A percentile compares a stretch with the other conserved stretches of the same genome.
Evolutionary conservation across 2,888 invertebrate species (phyloP).

Genomic region (Ochropacha duplaris): DNA sequence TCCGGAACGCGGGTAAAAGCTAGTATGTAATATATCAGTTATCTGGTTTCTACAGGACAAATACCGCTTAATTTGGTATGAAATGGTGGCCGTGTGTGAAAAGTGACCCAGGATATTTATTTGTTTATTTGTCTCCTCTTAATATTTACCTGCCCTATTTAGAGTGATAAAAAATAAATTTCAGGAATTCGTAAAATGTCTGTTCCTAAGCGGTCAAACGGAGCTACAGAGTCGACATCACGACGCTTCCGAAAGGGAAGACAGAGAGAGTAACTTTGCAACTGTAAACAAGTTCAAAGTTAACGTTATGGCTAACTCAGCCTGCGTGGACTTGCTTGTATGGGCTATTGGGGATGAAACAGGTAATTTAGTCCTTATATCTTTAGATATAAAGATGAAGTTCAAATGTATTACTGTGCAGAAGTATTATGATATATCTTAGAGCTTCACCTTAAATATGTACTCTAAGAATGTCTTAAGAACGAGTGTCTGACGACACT

Average conservation of each 20-base stretch:
- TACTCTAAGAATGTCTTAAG: too few relatives aligned
- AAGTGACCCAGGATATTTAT: too few relatives aligned
- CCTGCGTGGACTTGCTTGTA: constrained; percentile 97
- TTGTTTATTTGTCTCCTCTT: accelerated
- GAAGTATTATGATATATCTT: too few relatives aligned
- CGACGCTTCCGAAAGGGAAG: constrained; percentile 92
- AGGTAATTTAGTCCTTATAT: constrained; percentile 80
- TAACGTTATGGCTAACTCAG: constrained; percentile 98
- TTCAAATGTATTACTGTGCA: not conserved
- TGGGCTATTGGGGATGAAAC: constrained; percentile 99
- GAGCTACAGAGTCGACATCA: constrained; percentile 94
- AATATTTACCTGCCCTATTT: not conserved
- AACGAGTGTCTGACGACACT: too few relatives aligned
- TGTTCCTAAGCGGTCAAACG: constrained; percentile 96
- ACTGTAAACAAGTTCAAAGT: constrained; percentile 96
- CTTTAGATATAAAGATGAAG: not conserved
- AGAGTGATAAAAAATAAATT: constrained; percentile 11
- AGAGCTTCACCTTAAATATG: too few relatives aligned
- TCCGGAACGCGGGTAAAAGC: too few relatives aligned
- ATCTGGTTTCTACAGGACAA: too few relatives aligned
- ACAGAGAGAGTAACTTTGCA: constrained; percentile 90
- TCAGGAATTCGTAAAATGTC: constrained; percentile 92
- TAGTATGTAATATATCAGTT: too few relatives aligned
- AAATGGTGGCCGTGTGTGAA: too few relatives aligned
- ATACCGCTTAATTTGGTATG: too few relatives aligned